Base-by-base conservation (phyloP, 2,797 vertebrate genomes). In the Enteromius radiatus region DNA sequence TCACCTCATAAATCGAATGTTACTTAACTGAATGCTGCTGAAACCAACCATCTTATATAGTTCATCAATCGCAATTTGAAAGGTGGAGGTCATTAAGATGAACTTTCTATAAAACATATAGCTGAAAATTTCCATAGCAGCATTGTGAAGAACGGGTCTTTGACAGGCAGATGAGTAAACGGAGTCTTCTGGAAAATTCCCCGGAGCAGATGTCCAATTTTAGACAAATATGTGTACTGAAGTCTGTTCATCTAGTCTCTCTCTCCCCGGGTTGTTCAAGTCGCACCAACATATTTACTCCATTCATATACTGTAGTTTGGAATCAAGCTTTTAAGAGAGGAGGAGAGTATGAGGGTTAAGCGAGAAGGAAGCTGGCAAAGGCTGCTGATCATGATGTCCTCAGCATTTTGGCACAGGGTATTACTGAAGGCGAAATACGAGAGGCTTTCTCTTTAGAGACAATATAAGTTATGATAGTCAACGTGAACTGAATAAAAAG, bases 151-250 rank as follows among this genome's bases (percentile, higher is more conserved):
- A 77, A 38, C 28, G 41, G 76, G 45, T 23, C 17, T 19, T 64
- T 67, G 76, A 61, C 70, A 52, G 59, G 61, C 59, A 14, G 54
- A 47, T 41, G 61, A 67, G 73, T 59, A 83, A 69, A 73, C 64
- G 80, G 28, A 56, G 43, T 61, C 63, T 76, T 83, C 70, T 76
- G 77, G 76, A 80, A 83, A 86, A 83, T 64, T 70, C 76, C 81
- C 84, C 54, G 38, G 47, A 78, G 84, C 81, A 26, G 38, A 71
- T 77, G 52, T 69, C 76, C 80, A 83, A 56, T 80, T 86, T 80
- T 43, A 54, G 68, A 64, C 45, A 67, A 59, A 67, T 73, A 65
- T 56, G 64, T 76, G 54, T 70, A 70, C 77, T 70, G 68, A 41
- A 52, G 14, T 52, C 38, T 49, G 19, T 21, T 76, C 36, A 59